These are phyloP conservation scores for Toxostoma redivivum DNA, from an alignment of 2,113 vertebrate species.

Conservation along the genomic window DNA sequence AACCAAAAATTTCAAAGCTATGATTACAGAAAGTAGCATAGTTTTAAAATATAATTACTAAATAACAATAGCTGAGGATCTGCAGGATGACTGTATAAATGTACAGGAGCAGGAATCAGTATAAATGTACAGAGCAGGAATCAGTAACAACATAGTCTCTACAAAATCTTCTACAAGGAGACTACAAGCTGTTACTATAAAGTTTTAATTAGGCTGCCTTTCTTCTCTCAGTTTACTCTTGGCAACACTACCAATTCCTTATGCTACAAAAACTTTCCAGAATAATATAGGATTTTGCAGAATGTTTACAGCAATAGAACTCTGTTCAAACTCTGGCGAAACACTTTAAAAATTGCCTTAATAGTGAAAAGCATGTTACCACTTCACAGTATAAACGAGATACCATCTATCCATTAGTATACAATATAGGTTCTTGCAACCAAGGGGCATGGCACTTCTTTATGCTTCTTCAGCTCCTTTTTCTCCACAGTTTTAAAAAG, in stretches of 20 bases:
- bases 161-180: neutral
- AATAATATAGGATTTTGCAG: neutral
- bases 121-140: neutral
- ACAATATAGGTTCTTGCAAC: neutral
- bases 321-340: neutral
- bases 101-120: neutral
- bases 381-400: neutral
- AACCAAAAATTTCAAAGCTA: neutral
- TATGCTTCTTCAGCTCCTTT: neutral
- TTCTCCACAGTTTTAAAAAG: neutral
- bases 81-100: neutral
- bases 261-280: neutral
- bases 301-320: neutral
- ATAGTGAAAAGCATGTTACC: neutral
- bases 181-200: neutral
- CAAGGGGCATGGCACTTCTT: neutral
- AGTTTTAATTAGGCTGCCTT: neutral
- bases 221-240: neutral
- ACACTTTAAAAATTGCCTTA: neutral
- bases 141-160: neutral
- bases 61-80: neutral
- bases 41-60: neutral
- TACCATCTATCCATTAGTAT: neutral
- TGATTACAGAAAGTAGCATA: neutral
- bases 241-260: neutral